Conservation (phyloP, 2,113 vertebrate genomes). For the Mobula birostris region DNA sequence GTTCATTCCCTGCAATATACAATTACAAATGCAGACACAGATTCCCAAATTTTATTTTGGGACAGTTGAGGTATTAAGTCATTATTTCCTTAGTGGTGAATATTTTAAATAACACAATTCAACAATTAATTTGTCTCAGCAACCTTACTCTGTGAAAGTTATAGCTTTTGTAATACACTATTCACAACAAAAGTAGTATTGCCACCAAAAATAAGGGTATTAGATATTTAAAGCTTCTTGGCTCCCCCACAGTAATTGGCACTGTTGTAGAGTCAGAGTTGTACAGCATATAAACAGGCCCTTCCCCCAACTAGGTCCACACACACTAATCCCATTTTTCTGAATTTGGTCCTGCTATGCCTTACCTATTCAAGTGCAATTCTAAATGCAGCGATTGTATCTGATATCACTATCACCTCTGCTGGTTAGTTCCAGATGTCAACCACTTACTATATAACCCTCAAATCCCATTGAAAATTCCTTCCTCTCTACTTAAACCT, state of each 20-base stretch:
- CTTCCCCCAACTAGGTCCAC: too few relatives aligned
- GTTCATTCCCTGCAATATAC: not conserved
- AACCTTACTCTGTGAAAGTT: not conserved
- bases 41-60: not conserved
- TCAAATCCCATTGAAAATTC: too few relatives aligned
- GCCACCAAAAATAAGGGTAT: not conserved
- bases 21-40: not conserved
- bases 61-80: not conserved
- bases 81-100: not conserved
- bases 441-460: too few relatives aligned
- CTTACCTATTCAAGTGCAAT: too few relatives aligned
- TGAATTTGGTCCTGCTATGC: too few relatives aligned
- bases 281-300: too few relatives aligned
- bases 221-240: not conserved
- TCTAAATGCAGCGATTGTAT: too few relatives aligned
- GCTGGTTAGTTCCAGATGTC: too few relatives aligned
- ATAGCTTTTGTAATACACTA: not conserved
- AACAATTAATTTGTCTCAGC: not conserved
- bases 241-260: not conserved
- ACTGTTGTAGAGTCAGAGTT: too few relatives aligned
- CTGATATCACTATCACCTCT: too few relatives aligned
- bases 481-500: too few relatives aligned
- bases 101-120: not conserved
- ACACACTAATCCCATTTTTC: too few relatives aligned
- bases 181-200: not conserved